Evolutionary conservation across 2,113 vertebrate genomes (phyloP).

Genomic region (Anoura caudifer): DNA sequence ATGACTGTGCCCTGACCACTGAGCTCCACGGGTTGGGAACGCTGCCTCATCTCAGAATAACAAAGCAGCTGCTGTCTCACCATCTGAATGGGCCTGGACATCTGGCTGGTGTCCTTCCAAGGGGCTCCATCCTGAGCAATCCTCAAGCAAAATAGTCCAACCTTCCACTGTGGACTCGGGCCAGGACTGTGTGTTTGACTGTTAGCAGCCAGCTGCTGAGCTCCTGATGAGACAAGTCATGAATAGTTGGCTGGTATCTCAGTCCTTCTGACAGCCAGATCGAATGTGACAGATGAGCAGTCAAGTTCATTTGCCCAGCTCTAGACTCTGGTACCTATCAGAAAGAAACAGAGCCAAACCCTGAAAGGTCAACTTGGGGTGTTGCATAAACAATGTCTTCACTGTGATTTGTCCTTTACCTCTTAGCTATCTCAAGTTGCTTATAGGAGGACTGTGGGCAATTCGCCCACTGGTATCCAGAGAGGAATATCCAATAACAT

Average conservation of each 20-base stretch:
- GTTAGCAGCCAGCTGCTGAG: background rate
- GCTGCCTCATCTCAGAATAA: background rate
- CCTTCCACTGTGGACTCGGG: background rate
- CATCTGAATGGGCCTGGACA: background rate
- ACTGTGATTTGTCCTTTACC: background rate
- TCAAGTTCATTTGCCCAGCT: background rate
- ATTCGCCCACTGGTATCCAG: background rate
- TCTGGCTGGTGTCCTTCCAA: constrained; percentile 44
- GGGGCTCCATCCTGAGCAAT: constrained; percentile 6
- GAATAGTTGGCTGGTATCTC: background rate
- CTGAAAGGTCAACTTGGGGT: background rate
- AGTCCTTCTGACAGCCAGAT: background rate
- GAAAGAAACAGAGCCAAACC: background rate
- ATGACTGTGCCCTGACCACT: background rate
- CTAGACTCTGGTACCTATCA: background rate
- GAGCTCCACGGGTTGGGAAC: accelerated
- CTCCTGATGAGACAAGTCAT: background rate
- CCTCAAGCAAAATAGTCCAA: background rate
- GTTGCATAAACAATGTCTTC: background rate
- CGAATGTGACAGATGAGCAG: background rate
- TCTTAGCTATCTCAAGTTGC: background rate
- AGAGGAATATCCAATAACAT: background rate
- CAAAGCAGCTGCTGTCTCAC: background rate
- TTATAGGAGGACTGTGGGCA: background rate
- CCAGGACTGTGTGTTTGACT: background rate